Evolutionary conservation across 2,113 vertebrate genomes (phyloP).

Genomic region (Nycticebus coucang): DNA sequence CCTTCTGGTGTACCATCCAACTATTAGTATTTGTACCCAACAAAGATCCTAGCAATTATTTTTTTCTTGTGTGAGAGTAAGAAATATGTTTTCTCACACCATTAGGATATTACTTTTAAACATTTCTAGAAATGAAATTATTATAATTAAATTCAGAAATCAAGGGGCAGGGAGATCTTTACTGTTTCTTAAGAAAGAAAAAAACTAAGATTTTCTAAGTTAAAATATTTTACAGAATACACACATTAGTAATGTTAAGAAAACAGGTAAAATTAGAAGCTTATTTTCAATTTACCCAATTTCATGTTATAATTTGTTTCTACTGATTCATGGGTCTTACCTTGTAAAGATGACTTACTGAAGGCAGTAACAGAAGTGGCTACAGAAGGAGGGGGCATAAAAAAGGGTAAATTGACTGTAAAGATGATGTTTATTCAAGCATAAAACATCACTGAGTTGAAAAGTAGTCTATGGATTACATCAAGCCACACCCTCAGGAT

Average conservation of each 20-base stretch:
- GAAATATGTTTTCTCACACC: not conserved
- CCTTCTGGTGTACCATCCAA: not conserved
- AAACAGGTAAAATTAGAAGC: slow-evolving; percentile 22
- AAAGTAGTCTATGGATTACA: slow-evolving; percentile 29
- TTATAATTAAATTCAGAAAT: slow-evolving; percentile 30
- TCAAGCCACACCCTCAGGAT: not conserved
- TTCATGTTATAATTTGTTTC: not conserved
- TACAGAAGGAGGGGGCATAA: slow-evolving; percentile 71
- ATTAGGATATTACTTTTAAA: slow-evolving; percentile 30
- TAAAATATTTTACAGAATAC: slow-evolving; percentile 11
- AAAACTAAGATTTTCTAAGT: not conserved
- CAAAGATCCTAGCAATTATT: not conserved
- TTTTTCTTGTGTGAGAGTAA: not conserved
- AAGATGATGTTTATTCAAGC: slow-evolving; percentile 45
- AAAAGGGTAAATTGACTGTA: slow-evolving; percentile 69
- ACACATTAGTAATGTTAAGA: slow-evolving; percentile 46
- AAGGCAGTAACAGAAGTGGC: slow-evolving; percentile 77
- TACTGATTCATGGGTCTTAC: slow-evolving; percentile 70
- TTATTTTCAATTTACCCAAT: slow-evolving; percentile 46
- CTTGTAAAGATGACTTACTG: slow-evolving; percentile 78
- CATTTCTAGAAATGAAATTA: slow-evolving; percentile 29
- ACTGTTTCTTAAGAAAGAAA: slow-evolving; percentile 42
- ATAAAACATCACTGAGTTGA: slow-evolving; percentile 44
- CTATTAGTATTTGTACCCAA: not conserved
- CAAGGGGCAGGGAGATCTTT: not conserved